Evolutionary conservation across 1,140 invertebrate species (phyloP).

Genomic region (Melitaea cinxia): DNA sequence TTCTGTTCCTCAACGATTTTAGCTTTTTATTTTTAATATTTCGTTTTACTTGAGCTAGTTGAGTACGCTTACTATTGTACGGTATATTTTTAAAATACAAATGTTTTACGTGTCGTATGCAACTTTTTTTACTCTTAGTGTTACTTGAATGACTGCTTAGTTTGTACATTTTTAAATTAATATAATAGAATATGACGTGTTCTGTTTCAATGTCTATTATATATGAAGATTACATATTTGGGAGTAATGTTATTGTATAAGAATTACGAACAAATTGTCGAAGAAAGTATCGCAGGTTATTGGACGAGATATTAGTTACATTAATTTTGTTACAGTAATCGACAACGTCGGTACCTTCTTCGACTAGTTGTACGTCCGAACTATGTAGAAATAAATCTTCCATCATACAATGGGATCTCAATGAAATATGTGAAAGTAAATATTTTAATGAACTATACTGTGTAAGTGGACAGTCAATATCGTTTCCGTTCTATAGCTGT

Average conservation of each 20-base stretch:
- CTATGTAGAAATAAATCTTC: slow-evolving; percentile 43
- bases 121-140: slow-evolving; percentile 64
- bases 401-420: slow-evolving; percentile 67
- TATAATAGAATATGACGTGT: slow-evolving; percentile 58
- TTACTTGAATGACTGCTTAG: slow-evolving; percentile 79
- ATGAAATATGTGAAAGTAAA: slow-evolving; percentile 49
- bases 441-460: slow-evolving; percentile 54
- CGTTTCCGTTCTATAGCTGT: slow-evolving; percentile 72
- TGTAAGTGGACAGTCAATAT: slow-evolving; percentile 55
- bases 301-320: not conserved
- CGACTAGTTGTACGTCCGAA: slow-evolving; percentile 41
- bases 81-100: slow-evolving; percentile 57
- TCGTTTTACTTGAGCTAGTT: slow-evolving; percentile 63
- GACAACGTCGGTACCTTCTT: slow-evolving; percentile 39
- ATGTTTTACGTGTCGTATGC: slow-evolving; percentile 53
- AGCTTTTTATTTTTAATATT: slow-evolving; percentile 59
- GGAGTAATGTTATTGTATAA: slow-evolving; percentile 9
- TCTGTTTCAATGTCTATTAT: slow-evolving; percentile 60
- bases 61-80: slow-evolving; percentile 78
- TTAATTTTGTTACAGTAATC: slow-evolving; percentile 8
- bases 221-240: slow-evolving; percentile 34
- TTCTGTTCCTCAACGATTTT: slow-evolving; percentile 63
- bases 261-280: slow-evolving; percentile 13
- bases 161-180: slow-evolving; percentile 72
- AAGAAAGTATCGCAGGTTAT: slow-evolving; percentile 24